phyloP scores from a whole-genome alignment of 2,888 invertebrate genomes.

The Drosophila anomalata region DNA sequence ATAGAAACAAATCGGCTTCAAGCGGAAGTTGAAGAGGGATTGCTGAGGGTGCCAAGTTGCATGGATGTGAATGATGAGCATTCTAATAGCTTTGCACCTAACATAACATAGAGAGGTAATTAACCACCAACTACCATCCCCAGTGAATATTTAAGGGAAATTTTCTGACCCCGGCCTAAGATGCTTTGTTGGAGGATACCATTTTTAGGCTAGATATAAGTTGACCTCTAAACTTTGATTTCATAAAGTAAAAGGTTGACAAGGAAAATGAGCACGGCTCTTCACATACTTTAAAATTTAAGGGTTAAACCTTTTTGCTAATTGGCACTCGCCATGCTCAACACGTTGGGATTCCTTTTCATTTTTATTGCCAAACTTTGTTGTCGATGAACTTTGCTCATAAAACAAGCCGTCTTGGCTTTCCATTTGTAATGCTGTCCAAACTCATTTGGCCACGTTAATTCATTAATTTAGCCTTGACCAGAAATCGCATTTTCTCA shows the following conservation, averaged over 20 bases:
- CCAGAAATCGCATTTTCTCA: conserved; percentile 48
- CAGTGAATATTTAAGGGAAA: too few relatives aligned
- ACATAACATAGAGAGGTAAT: too few relatives aligned
- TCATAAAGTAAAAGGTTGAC: conserved; percentile 54
- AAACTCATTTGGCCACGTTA: conserved; percentile 77
- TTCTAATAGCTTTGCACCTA: background rate
- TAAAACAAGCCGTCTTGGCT: conserved; percentile 29
- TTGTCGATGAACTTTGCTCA: conserved; percentile 44
- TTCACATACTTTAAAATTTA: background rate
- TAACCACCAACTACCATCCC: too few relatives aligned
- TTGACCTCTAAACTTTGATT: conserved; percentile 62
- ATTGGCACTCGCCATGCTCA: conserved; percentile 60
- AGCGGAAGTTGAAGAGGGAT: background rate
- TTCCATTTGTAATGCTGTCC: conserved; percentile 67
- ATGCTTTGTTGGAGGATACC: too few relatives aligned
- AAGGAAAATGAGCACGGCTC: conserved; percentile 10
- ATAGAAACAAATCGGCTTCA: background rate
- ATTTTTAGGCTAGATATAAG: too few relatives aligned
- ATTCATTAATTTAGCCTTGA: conserved; percentile 74
- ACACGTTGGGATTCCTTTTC: conserved; percentile 61
- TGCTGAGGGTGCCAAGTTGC: background rate
- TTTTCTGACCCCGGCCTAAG: too few relatives aligned
- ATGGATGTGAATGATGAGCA: background rate
- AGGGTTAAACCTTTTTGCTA: conserved; percentile 35
- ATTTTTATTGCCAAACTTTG: conserved; percentile 69